Base-by-base conservation (phyloP, 2,113 vertebrate species). In the Theristicus caerulescens region DNA sequence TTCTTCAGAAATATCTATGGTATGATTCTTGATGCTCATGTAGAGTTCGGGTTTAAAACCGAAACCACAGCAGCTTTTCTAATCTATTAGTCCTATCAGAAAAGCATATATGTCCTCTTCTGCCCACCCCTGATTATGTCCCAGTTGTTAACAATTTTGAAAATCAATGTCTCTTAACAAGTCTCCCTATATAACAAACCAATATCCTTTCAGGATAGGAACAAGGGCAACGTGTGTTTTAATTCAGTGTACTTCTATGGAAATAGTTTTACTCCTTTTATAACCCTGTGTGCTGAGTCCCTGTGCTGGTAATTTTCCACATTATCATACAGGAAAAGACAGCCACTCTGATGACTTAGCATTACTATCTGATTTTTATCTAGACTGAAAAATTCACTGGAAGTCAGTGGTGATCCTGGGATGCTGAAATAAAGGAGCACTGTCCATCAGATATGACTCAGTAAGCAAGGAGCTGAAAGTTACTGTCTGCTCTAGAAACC, bases 231-330 rank as follows among this genome's bases (percentile, higher is more conserved):
- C 10, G 4, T 55, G 4, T 6, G 44, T 70, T 77, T 80, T 55
- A 52, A 61, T 38, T 80, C 21, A 59, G 6, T 5, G 0, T 24
- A 29, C 6, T 55, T 67, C 10, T 27, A 7, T 20, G 34, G 31
- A 87, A 84, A 70, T 26, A 54, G 24, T 29, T 92, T 51, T 70
- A 46, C 4, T 27, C 11, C 11, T 82, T 82, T 86, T 31, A 29
- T n/a, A 83, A 72, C 9, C 7, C 7, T 0, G 0, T 21, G 3
- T 49, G 9, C 17, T 55, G 11, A 31, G 4, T 81, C 5, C 5
- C 15, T 74, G 9, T 49, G 51, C 26, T 49, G 38, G 31, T 42
- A 34, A 52, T 36, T 85, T 59, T 38, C 52, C 12, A 44, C 17
- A 22, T 14, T 51, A 59, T 59, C 46, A 62, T 24, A 70, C 3